Conservation (phyloP, 2,888 invertebrate species). For the Campoplex nolae region DNA sequence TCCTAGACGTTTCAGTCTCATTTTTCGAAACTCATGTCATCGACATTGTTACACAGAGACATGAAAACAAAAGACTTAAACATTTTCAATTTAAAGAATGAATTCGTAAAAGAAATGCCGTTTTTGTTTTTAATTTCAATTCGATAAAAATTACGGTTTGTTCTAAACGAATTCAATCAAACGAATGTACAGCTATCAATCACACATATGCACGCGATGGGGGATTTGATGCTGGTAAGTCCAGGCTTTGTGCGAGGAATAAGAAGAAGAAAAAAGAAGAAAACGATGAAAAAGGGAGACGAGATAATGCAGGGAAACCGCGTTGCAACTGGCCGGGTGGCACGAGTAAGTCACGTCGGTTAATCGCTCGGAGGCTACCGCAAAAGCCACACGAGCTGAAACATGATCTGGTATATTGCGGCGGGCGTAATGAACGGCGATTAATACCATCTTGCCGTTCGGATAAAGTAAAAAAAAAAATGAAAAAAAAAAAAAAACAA, state of each 20-base stretch:
- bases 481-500: not conserved
- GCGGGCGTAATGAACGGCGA: constrained; percentile 59
- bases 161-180: not conserved
- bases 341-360: constrained; percentile 47
- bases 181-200: too few relatives aligned
- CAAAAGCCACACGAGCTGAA: constrained; percentile 62
- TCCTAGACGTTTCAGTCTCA: too few relatives aligned
- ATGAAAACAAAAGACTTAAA: too few relatives aligned
- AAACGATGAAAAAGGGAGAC: not conserved
- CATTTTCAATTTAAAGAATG: too few relatives aligned
- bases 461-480: not conserved
- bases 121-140: not conserved
- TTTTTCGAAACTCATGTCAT: too few relatives aligned
- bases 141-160: not conserved
- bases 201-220: not conserved
- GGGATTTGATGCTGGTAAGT: not conserved
- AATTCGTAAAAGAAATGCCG: not conserved
- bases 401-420: constrained; percentile 58
- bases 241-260: not conserved
- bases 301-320: constrained; percentile 35
- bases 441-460: constrained; percentile 54
- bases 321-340: constrained; percentile 38
- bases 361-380: constrained; percentile 52
- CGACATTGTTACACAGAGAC: too few relatives aligned
- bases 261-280: not conserved